Base-by-base conservation (phyloP, 2,113 vertebrate genomes). In the Parus major region DNA sequence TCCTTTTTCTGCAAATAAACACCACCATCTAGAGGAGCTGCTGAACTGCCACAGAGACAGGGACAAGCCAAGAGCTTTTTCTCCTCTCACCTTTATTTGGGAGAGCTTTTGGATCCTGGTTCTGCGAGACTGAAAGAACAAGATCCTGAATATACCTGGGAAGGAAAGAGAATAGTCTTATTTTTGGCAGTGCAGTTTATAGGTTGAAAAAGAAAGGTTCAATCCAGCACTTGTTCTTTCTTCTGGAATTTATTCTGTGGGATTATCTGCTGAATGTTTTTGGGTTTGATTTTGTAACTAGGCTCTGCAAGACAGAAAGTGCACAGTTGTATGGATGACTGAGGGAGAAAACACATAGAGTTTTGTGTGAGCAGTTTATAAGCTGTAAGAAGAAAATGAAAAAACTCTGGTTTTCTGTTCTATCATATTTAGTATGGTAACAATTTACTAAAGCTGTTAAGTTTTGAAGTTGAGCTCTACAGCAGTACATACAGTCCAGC, bases 21-120 rank as follows among this genome's bases (percentile, higher is more conserved):
- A n/a, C 12, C 3, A 1, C 44, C 14, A 14, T 68, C 42, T n/a
- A 39, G 28, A 27, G 42, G 14, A 22, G 57, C 42, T 39, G 28
- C 17, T 49, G 42, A 57, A 41, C 1, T 1, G 23, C 0, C 2
- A 18, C 42, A 49, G 23, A n/a, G 42, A 9, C n/a, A 28, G 35
- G 14, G 22, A 33, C 49, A 68, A 81, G 14, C 14, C 35, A 47
- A 41, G 29, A 9, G 20, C 5, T 70, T 50, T 70, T 69, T 39
- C 18, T 39, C 35, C 52, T 13, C 5, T 17, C 17, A 47, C 28
- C 9, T 57, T 41, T 28, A 23, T 69, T 59, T 42, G 44, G 18
- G 55, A 82, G 79, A 4, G 1, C 7, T 28, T 49, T 41, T 59
- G 65, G 20, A 70, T 50, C 35, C 42, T 28, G 35, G 14, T 18